These are phyloP conservation scores for Apogon hyalosoma DNA, from an alignment of 2,797 vertebrate species.

Conservation along the genomic window DNA sequence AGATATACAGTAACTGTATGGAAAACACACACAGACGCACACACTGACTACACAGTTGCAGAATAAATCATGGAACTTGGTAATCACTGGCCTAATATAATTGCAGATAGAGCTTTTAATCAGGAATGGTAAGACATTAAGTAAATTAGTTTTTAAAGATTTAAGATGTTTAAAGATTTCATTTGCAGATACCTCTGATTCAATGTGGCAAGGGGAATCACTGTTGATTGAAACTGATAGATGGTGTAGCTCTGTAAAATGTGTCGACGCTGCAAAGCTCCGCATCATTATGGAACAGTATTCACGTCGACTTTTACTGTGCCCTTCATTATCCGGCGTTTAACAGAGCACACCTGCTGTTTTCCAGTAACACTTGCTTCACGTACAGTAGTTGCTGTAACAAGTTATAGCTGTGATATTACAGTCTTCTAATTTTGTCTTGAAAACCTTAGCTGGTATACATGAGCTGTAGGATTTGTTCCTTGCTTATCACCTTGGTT, in stretches of 20 bases:
- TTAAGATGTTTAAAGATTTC: conserved; percentile 86
- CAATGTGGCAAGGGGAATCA: conserved; percentile 72
- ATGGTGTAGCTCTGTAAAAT: conserved; percentile 67
- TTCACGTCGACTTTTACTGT: conserved; percentile 15
- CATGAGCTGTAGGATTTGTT: background rate
- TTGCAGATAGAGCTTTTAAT: conserved; percentile 94
- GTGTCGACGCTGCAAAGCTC: conserved; percentile 62
- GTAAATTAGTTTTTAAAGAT: conserved; percentile 92
- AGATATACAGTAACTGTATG: conserved; percentile 18
- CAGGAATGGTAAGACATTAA: conserved; percentile 91
- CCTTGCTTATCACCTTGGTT: background rate
- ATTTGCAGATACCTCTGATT: conserved; percentile 82
- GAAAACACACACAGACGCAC: conserved; percentile 52
- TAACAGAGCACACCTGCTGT: background rate
- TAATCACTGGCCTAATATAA: conserved; percentile 93
- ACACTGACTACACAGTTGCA: conserved; percentile 70
- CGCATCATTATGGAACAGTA: conserved; percentile 47
- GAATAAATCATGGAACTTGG: conserved; percentile 93
- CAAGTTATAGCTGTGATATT: background rate
- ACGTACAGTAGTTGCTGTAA: background rate
- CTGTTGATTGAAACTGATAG: conserved; percentile 77
- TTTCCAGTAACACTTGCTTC: conserved; percentile 10
- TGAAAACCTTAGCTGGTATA: background rate
- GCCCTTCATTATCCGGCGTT: conserved; percentile 18
- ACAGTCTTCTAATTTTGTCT: conserved; percentile 1